A percentile compares a stretch with the other conserved stretches of the same genome.
Conservation (phyloP, 1,140 invertebrate species). For the Latrodectus geometricus region DNA sequence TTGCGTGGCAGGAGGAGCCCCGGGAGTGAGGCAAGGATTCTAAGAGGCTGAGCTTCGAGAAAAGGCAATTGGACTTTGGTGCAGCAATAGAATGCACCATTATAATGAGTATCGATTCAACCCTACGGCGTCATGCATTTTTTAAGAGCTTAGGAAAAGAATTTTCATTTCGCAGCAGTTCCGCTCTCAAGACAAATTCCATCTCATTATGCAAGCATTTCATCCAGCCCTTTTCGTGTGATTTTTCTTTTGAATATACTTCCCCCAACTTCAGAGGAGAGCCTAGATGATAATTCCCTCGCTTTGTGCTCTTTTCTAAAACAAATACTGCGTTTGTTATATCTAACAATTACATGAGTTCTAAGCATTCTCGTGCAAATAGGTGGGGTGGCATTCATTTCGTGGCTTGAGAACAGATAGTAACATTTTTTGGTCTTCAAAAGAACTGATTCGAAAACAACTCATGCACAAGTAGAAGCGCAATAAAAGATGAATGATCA, state of each 20-base stretch:
- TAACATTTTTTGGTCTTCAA: background rate
- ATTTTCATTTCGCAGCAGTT: slow-evolving; percentile 25
- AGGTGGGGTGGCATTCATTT: background rate
- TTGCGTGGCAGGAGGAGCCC: slow-evolving; percentile 51
- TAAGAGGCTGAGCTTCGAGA: slow-evolving; percentile 47
- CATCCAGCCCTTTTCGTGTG: background rate
- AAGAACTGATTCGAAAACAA: background rate
- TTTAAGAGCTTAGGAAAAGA: slow-evolving; percentile 52
- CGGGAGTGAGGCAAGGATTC: slow-evolving; percentile 47
- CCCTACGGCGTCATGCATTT: slow-evolving; percentile 44
- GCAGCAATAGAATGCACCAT: slow-evolving; percentile 34
- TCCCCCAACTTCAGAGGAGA: slow-evolving; percentile 11
- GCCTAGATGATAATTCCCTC: background rate
- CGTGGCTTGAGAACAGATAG: background rate
- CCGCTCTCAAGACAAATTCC: slow-evolving; percentile 13
- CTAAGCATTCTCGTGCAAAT: background rate
- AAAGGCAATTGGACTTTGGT: slow-evolving; percentile 47
- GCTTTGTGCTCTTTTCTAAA: slow-evolving; percentile 35
- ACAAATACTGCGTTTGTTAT: slow-evolving; percentile 40
- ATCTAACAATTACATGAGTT: background rate
- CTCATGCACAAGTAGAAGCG: background rate
- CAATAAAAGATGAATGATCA: background rate
- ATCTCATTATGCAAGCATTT: slow-evolving; percentile 37
- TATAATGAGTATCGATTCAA: slow-evolving; percentile 58
- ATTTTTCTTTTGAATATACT: slow-evolving; percentile 50